Evolutionary conservation across 2,797 vertebrate genomes (phyloP).

Genomic region (Leptatherina wallacei): DNA sequence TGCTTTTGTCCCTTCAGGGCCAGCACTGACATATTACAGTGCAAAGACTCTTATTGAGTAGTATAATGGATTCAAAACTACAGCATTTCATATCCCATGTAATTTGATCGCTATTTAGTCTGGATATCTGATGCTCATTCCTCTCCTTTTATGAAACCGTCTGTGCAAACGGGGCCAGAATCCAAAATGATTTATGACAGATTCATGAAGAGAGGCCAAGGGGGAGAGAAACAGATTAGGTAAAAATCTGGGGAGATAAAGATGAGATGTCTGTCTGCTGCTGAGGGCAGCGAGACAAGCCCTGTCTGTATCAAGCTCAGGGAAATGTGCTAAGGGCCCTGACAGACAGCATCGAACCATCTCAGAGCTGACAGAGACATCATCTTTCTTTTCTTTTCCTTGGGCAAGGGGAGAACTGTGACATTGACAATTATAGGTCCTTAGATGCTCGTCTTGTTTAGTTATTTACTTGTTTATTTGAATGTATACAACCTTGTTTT

Average conservation of each 20-base stretch:
- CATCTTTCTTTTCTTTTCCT: conserved; percentile 75
- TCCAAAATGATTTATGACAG: conserved; percentile 86
- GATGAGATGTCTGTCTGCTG: conserved; percentile 82
- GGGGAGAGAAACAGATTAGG: conserved; percentile 84
- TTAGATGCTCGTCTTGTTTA: conserved; percentile 63
- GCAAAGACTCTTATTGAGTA: conserved; percentile 77
- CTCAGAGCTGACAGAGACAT: conserved; percentile 80
- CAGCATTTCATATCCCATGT: conserved; percentile 79
- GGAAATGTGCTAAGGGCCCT: conserved; percentile 80
- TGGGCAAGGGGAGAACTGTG: conserved; percentile 73
- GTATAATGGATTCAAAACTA: conserved; percentile 81
- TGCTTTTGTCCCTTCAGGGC: conserved; percentile 79
- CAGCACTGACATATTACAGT: conserved; percentile 79
- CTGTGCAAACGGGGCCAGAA: conserved; percentile 79
- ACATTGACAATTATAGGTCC: conserved; percentile 77
- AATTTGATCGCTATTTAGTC: conserved; percentile 80
- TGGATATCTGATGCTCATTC: conserved; percentile 78
- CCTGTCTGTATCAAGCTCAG: conserved; percentile 81
- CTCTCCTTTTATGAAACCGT: conserved; percentile 80
- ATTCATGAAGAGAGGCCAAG: conserved; percentile 83
- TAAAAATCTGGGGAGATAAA: conserved; percentile 86
- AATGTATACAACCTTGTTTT: conserved; percentile 43
- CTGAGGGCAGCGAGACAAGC: conserved; percentile 82
- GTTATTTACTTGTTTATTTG: conserved; percentile 58
- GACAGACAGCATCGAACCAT: conserved; percentile 82